These are phyloP conservation scores for Drosophila fulvimacula DNA, from an alignment of 2,888 invertebrate genomes.

Conservation along the genomic window DNA sequence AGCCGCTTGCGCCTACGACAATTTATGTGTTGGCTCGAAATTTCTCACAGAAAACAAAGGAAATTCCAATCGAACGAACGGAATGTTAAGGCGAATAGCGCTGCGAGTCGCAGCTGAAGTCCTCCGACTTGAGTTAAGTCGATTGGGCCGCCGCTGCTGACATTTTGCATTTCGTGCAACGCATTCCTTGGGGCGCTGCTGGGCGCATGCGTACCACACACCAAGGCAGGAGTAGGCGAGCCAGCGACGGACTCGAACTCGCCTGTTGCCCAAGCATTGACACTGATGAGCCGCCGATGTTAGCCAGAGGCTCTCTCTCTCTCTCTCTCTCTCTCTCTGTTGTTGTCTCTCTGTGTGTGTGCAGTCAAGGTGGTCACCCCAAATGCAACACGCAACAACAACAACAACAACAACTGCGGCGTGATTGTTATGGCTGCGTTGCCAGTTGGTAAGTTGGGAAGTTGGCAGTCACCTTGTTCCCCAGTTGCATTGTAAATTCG, in stretches of 20 bases:
- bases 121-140: slow-evolving; percentile 5
- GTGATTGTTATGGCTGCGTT: slow-evolving; percentile 79
- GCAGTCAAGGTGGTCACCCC: slow-evolving; percentile 78
- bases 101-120: slow-evolving; percentile 1
- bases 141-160: slow-evolving; percentile 69
- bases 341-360: not conserved
- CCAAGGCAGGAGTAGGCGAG: slow-evolving; percentile 61
- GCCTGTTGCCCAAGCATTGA: slow-evolving; percentile 58
- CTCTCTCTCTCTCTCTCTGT: slow-evolving; percentile 4
- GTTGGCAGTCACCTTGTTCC: slow-evolving; percentile 66
- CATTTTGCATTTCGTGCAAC: slow-evolving; percentile 83
- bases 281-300: slow-evolving; percentile 78
- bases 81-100: slow-evolving; percentile 74
- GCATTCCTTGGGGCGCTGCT: slow-evolving; percentile 83
- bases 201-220: slow-evolving; percentile 79
- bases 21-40: slow-evolving; percentile 78
- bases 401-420: slow-evolving; percentile 62
- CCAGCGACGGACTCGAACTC: slow-evolving; percentile 22
- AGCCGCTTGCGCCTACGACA: slow-evolving; percentile 72
- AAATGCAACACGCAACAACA: slow-evolving; percentile 73
- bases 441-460: slow-evolving; percentile 60
- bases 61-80: slow-evolving; percentile 77
- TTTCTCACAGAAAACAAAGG: slow-evolving; percentile 83
- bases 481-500: slow-evolving; percentile 80
- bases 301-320: slow-evolving; percentile 55